Base-by-base conservation (phyloP, 2,888 invertebrate genomes). In the Eupithecia inturbata region DNA sequence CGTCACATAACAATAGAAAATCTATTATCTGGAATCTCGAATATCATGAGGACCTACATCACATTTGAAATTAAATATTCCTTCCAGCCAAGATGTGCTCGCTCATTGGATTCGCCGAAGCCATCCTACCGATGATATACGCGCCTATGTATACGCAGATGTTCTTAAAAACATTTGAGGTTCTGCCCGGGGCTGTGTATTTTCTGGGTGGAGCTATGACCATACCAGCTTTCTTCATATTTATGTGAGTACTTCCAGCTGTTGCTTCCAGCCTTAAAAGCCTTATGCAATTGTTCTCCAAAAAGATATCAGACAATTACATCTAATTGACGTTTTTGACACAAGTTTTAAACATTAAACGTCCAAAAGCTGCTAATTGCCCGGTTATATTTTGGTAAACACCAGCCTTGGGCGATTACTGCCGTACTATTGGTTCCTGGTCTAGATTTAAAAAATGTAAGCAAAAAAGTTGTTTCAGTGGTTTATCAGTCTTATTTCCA, bases 1-100 rank as follows among this genome's bases (percentile, higher is more conserved):
- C 12, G 4, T 53, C 53, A 10, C 10, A 26, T 53, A 53, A 53
- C 57, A 57, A 57, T 53, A 53, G 22, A 22, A 53, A 62, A 31
- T 62, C 28, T 28, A 31, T 62, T 62, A 31, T 6, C 19, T 62
- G 2, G 3, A 16, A 26, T 31, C 16, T 9, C 62, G 26, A 31
- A 62, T 26, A 62, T 16, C 28, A 28, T 6, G 60, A 60, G 28
- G 16, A 31, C 62, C 16, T 16, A 5, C 63, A 41, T 49, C 66
- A 45, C 60, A 39, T 49, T n/a, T 57, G 1, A 49, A 16, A 36
- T 71, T n/a, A 26, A 60, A 63, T 36, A 53, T 70, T 31, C 70
- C 75, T 92, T 92, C 45, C 89, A 94, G 95, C 95, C 31, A 95
- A 95, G 88, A 93, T 95, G 83, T 92, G 91, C 77, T 96, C 96